Evolutionary conservation across 2,888 invertebrate genomes (phyloP).

Genomic region (Sicus ferrugineus): DNA sequence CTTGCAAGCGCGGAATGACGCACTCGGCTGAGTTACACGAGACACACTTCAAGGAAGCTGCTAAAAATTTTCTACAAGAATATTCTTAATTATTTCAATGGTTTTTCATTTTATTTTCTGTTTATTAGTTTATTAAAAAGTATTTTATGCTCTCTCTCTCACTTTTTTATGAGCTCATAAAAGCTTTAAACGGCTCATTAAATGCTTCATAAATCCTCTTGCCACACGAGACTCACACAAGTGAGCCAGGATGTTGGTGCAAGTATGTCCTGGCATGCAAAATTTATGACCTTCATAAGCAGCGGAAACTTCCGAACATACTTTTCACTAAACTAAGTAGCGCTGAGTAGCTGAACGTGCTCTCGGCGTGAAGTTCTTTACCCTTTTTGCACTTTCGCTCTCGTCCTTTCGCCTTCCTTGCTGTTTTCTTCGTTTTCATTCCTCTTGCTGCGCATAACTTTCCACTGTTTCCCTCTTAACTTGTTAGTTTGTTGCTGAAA

Average conservation of each 20-base stretch:
- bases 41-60: too few species aligned
- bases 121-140: neutral
- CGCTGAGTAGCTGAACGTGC: too few species aligned
- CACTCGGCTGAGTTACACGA: neutral
- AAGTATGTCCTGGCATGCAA: too few species aligned
- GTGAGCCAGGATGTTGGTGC: too few species aligned
- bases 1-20: neutral
- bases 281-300: too few species aligned
- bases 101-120: too few species aligned
- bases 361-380: too few species aligned
- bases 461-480: neutral
- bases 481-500: conserved; percentile 27
- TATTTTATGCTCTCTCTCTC: neutral
- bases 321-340: too few species aligned
- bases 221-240: neutral
- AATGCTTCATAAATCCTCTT: conserved; percentile 17
- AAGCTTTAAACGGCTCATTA: conserved; percentile 15
- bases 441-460: neutral
- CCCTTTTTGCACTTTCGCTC: neutral
- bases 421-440: neutral
- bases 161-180: neutral
- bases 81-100: too few species aligned
- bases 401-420: conserved; percentile 1
- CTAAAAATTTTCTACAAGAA: too few species aligned
- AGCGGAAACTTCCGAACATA: too few species aligned